Evolutionary conservation across 2,113 vertebrate genomes (phyloP).

Genomic region (Cyphomyrus plagiostoma): DNA sequence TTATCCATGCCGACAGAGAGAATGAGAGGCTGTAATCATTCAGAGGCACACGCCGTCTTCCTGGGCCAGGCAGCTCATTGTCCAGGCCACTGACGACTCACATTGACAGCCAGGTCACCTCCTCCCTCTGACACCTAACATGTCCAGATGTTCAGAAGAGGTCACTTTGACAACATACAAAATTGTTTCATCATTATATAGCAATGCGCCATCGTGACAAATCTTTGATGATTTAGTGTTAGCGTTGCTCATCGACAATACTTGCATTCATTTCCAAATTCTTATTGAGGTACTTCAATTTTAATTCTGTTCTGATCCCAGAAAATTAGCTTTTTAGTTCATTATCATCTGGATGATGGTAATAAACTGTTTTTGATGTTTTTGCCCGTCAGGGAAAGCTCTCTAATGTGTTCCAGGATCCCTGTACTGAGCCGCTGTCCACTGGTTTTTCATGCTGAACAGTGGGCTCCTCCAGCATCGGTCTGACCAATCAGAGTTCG

Average conservation of each 20-base stretch:
- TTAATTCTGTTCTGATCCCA: not conserved
- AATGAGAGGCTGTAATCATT: not conserved
- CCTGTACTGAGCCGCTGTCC: not conserved
- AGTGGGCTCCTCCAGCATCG: not conserved
- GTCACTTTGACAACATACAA: not conserved
- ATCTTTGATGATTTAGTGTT: not conserved
- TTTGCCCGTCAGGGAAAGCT: not conserved
- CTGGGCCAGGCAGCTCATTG: not conserved
- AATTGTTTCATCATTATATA: not conserved
- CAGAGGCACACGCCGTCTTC: not conserved
- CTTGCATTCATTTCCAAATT: not conserved
- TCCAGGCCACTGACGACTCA: not conserved
- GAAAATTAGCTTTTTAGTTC: not conserved
- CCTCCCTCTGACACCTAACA: not conserved
- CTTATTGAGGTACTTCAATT: not conserved
- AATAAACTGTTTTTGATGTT: not conserved
- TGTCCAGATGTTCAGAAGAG: not conserved
- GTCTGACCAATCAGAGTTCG: conserved; percentile 2
- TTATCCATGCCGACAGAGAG: not conserved
- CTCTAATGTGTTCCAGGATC: not conserved
- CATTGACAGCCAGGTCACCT: not conserved
- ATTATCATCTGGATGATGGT: not conserved
- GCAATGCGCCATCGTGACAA: not conserved
- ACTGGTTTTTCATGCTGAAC: not conserved
- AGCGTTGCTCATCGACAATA: not conserved